Percentiles rank a stretch among this genome's conserved stretches.
phyloP scores from a whole-genome alignment of 1,140 invertebrate species.

The Drosophila cardini region DNA sequence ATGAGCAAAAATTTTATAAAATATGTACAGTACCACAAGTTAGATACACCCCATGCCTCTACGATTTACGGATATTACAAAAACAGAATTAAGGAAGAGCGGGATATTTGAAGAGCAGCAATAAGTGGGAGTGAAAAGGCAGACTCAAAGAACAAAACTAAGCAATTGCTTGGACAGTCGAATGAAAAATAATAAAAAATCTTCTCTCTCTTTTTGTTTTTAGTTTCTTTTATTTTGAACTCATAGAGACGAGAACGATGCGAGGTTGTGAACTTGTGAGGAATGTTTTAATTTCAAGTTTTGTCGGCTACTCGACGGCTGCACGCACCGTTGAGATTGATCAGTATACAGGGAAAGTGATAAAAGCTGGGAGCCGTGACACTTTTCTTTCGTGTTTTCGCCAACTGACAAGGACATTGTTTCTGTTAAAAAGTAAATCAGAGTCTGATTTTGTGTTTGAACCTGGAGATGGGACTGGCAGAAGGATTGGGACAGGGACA shows the following conservation, averaged over 20 bases:
- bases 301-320: slow-evolving; percentile 6
- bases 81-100: background rate
- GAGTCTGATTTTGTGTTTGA: slow-evolving; percentile 19
- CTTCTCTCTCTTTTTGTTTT: background rate
- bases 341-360: slow-evolving; percentile 31
- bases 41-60: too few relatives aligned
- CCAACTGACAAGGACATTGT: slow-evolving; percentile 48
- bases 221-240: background rate
- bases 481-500: too few relatives aligned
- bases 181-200: slow-evolving; percentile 8
- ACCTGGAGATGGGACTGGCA: background rate
- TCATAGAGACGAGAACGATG: slow-evolving; percentile 17
- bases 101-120: background rate
- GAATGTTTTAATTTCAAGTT: slow-evolving; percentile 79
- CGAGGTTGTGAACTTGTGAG: slow-evolving; percentile 40
- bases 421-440: slow-evolving; percentile 28
- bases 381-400: background rate
- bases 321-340: slow-evolving; percentile 46
- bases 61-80: background rate
- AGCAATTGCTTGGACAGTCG: slow-evolving; percentile 9
- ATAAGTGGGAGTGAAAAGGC: background rate
- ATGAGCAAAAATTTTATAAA: too few relatives aligned
- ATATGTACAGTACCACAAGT: too few relatives aligned
- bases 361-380: slow-evolving; percentile 44
- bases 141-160: slow-evolving; percentile 3